A percentile compares a stretch with the other conserved stretches of the same genome.
Evolutionary conservation across 2,888 invertebrate species (phyloP).

Genomic region (Himalopsyche tibetana): DNA sequence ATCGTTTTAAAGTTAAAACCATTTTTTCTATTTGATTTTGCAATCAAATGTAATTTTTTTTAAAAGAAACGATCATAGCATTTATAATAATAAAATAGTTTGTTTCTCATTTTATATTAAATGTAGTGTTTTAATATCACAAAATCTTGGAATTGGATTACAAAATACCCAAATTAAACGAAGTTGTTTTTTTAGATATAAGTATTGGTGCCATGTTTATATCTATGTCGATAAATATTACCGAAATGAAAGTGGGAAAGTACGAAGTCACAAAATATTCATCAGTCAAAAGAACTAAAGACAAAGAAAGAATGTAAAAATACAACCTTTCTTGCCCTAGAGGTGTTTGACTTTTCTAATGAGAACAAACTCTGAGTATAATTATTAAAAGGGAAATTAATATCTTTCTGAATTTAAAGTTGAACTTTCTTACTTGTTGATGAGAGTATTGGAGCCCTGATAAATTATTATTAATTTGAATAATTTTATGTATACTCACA

Average conservation of each 20-base stretch:
- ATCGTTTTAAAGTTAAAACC: no score
- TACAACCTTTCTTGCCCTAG: constrained; percentile 27
- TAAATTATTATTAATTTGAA: not conserved
- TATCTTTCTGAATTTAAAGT: constrained; percentile 22
- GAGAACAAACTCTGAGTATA: constrained; percentile 27
- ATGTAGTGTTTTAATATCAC: no score
- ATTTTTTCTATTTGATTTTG: no score
- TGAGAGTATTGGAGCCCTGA: not conserved
- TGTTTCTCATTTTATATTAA: no score
- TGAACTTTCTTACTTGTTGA: constrained; percentile 22
- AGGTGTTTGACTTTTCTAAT: constrained; percentile 42
- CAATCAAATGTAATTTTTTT: no score
- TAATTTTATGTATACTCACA: not conserved
- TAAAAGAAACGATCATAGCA: no score
- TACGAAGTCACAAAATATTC: constrained; percentile 1
- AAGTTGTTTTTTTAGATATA: no score
- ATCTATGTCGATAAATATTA: not conserved
- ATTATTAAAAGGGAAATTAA: constrained; percentile 40
- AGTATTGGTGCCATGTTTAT: no score
- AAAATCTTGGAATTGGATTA: no score
- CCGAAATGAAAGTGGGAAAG: not conserved
- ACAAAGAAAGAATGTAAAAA: constrained; percentile 2
- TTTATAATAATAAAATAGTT: no score
- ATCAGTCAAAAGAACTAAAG: constrained; percentile 2
- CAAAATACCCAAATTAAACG: no score